These are phyloP conservation scores for Sander lucioperca DNA, from an alignment of 2,113 vertebrate species.

Conservation along the genomic window DNA sequence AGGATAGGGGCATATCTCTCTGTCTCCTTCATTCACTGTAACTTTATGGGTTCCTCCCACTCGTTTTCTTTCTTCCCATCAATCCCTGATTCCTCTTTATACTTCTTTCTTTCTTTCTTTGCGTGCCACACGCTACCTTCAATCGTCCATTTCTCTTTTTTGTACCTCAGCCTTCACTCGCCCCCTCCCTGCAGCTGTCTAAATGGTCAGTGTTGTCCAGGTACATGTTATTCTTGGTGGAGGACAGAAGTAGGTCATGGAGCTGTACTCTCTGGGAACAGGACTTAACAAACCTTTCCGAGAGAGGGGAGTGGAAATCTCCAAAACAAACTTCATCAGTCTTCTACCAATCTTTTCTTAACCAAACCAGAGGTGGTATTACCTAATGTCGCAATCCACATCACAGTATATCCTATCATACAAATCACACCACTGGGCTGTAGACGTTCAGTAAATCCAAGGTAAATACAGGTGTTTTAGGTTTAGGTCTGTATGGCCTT, in stretches of 20 bases:
- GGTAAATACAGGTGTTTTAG: conserved; percentile 60
- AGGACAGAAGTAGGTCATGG: conserved; percentile 69
- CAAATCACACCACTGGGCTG: conserved; percentile 41
- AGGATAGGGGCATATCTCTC: conserved; percentile 73
- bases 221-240: conserved; percentile 77
- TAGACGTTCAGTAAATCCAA: conserved; percentile 48
- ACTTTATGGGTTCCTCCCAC: conserved; percentile 67
- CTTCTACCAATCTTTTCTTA: conserved; percentile 67
- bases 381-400: conserved; percentile 43
- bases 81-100: conserved; percentile 40
- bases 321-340: conserved; percentile 68
- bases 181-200: conserved; percentile 71
- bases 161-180: conserved; percentile 33
- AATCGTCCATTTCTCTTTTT: conserved; percentile 35
- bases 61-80: conserved; percentile 39
- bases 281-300: conserved; percentile 62
- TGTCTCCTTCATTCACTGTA: conserved; percentile 72
- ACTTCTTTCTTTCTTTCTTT: conserved; percentile 39
- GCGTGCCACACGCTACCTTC: conserved; percentile 38
- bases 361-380: conserved; percentile 51
- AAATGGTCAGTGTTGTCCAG: conserved; percentile 71
- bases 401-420: conserved; percentile 35
- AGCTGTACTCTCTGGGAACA: conserved; percentile 67
- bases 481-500: conserved; percentile 20
- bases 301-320: conserved; percentile 38